Evolutionary conservation across 2,113 vertebrate species (phyloP), one percentile per base, ranked within the genome.

Genomic region (Varanus salvator): DNA sequence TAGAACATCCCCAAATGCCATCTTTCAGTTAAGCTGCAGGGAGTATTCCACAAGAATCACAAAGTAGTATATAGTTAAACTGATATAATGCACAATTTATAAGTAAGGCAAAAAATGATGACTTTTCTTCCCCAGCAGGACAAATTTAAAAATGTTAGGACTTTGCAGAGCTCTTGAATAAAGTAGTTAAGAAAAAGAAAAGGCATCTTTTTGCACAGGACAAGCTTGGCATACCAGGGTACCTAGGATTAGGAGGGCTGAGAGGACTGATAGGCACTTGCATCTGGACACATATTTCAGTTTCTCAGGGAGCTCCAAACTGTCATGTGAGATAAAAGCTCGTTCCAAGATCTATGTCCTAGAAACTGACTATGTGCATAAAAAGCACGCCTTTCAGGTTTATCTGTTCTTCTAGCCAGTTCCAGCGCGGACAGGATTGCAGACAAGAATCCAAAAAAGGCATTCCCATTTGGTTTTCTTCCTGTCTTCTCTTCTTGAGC

Each of bases 171-270:
- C 19, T 9, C 23, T 60, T 60, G 0, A 0, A 48, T 82, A 89
- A 31, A n/a, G 14, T 0, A 29, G 0, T 25, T 34, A 29, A 12
- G 50, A 83, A 8, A 7, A 54, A 23, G 48, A 2, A 89, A 15
- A 52, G 0, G 0, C 12, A 54, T 57, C 68, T 8, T 64, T 5
- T 50, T 29, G 60, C n/a, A 27, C 64, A 34, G 57, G 69, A 68
- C 14, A 27, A 9, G 25, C 0, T 25, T 23, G 9, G 25, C 0
- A 0, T 1, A 34, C 1, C 34, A 15, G 44, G 14, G 74, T 8
- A 8, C 21, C 25, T 3, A 69, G 44, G 29, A 84, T 6, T 75
- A 50, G 75, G 60, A 80, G 77, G 84, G 27, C 66, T 34, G 89
- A 64, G 19, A 75, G 21, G 9, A 64, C 34, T 52, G 29, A 6